phyloP scores from a whole-genome alignment of 2,113 vertebrate species.

The Planiliza haematocheilus region DNA sequence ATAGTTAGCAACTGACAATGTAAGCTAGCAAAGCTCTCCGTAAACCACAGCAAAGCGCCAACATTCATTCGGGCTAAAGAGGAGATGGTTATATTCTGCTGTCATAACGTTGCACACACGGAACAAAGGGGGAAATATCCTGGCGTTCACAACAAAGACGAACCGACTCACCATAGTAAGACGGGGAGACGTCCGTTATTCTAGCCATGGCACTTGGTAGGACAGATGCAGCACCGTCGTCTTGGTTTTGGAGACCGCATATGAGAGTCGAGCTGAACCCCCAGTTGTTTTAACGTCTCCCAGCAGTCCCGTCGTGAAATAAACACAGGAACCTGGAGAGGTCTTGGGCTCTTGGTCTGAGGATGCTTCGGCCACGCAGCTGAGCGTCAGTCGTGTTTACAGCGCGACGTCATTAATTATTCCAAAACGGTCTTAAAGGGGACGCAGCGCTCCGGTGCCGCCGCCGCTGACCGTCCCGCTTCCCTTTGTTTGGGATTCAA shows the following conservation, averaged over 20 bases:
- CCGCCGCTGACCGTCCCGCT: not conserved
- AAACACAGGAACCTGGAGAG: slow-evolving; percentile 44
- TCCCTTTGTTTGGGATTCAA: slow-evolving; percentile 36
- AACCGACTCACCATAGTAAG: slow-evolving; percentile 80
- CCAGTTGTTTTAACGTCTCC: slow-evolving; percentile 26
- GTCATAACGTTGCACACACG: slow-evolving; percentile 38
- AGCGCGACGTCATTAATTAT: slow-evolving; percentile 82
- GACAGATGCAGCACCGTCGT: slow-evolving; percentile 72
- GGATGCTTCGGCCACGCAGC: slow-evolving; percentile 80
- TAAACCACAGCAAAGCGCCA: slow-evolving; percentile 4
- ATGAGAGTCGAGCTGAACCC: slow-evolving; percentile 72
- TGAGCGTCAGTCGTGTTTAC: slow-evolving; percentile 82
- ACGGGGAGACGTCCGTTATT: slow-evolving; percentile 77
- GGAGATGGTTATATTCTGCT: not conserved
- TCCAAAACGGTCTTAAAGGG: slow-evolving; percentile 75
- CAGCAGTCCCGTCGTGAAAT: slow-evolving; percentile 53
- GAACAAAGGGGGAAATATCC: slow-evolving; percentile 35
- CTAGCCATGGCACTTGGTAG: slow-evolving; percentile 80
- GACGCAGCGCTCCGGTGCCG: slow-evolving; percentile 10
- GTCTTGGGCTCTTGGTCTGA: slow-evolving; percentile 50
- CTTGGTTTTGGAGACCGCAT: slow-evolving; percentile 75
- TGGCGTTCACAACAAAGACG: slow-evolving; percentile 69
- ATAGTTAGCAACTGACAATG: slow-evolving; percentile 25
- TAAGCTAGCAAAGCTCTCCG: slow-evolving; percentile 5
- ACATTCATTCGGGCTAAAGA: not conserved